Evolutionary conservation across 2,113 vertebrate species (phyloP).

Genomic region (Ctenodactylus gundi): DNA sequence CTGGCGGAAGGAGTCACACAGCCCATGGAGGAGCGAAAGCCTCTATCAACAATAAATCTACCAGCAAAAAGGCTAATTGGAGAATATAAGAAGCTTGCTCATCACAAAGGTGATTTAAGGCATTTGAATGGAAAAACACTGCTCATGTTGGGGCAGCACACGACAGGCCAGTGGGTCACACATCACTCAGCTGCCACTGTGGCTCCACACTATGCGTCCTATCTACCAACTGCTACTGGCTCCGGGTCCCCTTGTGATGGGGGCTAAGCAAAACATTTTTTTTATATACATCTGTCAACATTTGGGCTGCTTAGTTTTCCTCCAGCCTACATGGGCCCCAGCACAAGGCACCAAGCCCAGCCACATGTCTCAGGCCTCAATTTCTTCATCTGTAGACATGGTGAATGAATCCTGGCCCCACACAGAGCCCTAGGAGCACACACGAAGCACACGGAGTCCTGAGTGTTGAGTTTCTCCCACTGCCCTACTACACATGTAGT

Average conservation of each 20-base stretch:
- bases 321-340: background rate
- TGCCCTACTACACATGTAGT: background rate
- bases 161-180: background rate
- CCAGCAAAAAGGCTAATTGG: background rate
- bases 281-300: background rate
- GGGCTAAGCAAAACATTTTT: no score
- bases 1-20: background rate
- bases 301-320: background rate
- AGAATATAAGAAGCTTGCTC: background rate
- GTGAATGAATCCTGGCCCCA: no score
- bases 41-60: background rate
- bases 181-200: no score
- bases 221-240: no score
- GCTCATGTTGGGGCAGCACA: background rate
- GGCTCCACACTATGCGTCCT: no score
- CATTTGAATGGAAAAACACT: background rate
- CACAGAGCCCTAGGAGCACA: no score
- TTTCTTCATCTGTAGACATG: background rate
- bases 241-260: background rate
- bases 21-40: background rate
- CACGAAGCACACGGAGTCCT: no score
- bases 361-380: background rate
- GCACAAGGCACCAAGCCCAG: no score
- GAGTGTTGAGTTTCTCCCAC: no score
- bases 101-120: background rate